Evolutionary conservation across 2,888 invertebrate genomes (phyloP).

Genomic region (Teleiodes luculella): DNA sequence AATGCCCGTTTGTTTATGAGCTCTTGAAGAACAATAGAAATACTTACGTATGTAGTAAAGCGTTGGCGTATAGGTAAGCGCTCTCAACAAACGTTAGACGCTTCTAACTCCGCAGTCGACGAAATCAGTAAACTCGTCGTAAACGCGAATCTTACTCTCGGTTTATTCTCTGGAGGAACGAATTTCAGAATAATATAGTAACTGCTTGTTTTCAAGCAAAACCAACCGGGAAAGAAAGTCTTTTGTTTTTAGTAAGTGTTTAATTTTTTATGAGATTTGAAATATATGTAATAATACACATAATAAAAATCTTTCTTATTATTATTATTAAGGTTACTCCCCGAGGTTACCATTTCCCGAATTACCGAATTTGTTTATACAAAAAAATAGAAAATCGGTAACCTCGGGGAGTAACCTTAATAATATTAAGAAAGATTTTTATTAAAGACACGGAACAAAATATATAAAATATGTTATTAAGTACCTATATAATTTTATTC

Average conservation of each 20-base stretch:
- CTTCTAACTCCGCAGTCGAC: slow-evolving; percentile 1
- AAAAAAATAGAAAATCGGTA: too few species aligned
- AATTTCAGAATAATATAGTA: slow-evolving; percentile 16
- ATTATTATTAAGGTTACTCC: too few species aligned
- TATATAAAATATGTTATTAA: too few species aligned
- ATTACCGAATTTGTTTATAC: too few species aligned
- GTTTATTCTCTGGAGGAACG: slow-evolving; percentile 6
- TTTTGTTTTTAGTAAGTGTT: not conserved
- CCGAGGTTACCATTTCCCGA: too few species aligned
- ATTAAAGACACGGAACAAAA: too few species aligned
- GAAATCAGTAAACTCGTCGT: slow-evolving; percentile 15
- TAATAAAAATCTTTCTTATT: too few species aligned
- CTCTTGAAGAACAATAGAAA: slow-evolving; percentile 20
- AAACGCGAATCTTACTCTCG: slow-evolving; percentile 12
- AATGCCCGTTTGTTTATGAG: slow-evolving; percentile 20
- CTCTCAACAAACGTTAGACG: not conserved
- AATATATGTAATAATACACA: too few species aligned
- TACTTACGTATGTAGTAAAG: slow-evolving; percentile 24
- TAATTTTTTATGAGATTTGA: not conserved
- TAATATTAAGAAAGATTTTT: too few species aligned
- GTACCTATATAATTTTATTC: too few species aligned
- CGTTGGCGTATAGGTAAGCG: slow-evolving; percentile 16
- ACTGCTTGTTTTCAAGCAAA: not conserved
- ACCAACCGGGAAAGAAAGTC: not conserved
- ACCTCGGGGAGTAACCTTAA: too few species aligned